Conservation (phyloP, 2,113 vertebrate species). For the Leptodactylus fuscus region DNA sequence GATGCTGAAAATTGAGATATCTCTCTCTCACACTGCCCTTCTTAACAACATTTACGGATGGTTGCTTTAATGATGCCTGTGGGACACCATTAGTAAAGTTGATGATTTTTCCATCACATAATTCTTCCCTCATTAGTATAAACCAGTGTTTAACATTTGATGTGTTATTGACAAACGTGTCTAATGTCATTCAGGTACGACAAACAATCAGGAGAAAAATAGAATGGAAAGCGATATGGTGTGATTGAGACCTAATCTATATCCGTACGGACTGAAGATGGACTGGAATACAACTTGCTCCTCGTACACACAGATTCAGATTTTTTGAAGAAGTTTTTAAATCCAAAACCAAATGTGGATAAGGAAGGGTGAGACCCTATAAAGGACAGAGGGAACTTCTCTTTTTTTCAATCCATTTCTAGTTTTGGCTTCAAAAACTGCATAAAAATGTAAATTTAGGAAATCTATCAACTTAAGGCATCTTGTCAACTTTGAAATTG, state of each 20-base stretch:
- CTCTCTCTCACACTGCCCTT: constrained; percentile 28
- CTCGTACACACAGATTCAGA: too few species aligned
- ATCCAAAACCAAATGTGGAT: too few species aligned
- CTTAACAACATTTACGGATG: constrained; percentile 49
- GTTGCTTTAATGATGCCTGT: constrained; percentile 47
- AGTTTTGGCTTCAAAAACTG: too few species aligned
- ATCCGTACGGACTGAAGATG: too few species aligned
- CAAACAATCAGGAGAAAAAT: neutral
- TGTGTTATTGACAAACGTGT: constrained; percentile 46
- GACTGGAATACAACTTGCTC: too few species aligned
- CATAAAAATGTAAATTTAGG: too few species aligned
- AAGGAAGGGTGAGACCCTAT: too few species aligned
- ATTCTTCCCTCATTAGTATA: constrained; percentile 48
- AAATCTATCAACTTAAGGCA: too few species aligned
- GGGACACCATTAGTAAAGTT: constrained; percentile 55
- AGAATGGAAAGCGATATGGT: neutral
- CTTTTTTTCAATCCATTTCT: too few species aligned
- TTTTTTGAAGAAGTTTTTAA: too few species aligned
- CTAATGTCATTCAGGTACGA: neutral
- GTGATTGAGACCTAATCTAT: neutral
- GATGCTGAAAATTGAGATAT: constrained; percentile 16
- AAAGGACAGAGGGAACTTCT: too few species aligned
- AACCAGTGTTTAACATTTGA: constrained; percentile 50
- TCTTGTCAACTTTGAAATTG: too few species aligned
- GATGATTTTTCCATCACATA: constrained; percentile 53